phyloP scores from a whole-genome alignment of 1,140 invertebrate genomes.

The Platorchestia sp. region DNA sequence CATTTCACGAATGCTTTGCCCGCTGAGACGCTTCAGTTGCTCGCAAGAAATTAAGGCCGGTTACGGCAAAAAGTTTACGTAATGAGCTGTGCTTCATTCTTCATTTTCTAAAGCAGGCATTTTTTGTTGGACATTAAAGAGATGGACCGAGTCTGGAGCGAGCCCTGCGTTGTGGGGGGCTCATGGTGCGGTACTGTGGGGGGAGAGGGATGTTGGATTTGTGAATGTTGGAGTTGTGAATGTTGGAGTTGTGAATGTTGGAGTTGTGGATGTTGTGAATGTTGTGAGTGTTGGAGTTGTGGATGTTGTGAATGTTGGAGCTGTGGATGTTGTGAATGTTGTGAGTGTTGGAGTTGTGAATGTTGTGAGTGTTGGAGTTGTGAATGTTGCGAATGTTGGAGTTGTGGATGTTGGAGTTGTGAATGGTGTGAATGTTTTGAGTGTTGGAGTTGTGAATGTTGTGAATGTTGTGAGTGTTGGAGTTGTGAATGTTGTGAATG shows the following conservation, averaged over 20 bases:
- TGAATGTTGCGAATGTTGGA: too few species aligned
- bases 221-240: not conserved
- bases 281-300: not conserved
- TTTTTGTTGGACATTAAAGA: not conserved
- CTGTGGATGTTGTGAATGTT: too few species aligned
- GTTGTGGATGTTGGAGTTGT: too few species aligned
- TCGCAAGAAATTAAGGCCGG: not conserved
- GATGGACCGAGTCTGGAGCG: not conserved
- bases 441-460: too few species aligned
- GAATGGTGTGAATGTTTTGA: too few species aligned
- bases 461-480: too few species aligned
- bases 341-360: too few species aligned
- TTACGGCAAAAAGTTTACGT: not conserved
- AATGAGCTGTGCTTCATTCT: not conserved
- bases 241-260: not conserved
- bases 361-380: too few species aligned
- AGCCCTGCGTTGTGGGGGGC: not conserved
- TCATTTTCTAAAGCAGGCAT: not conserved
- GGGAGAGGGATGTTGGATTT: not conserved
- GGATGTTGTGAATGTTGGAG: too few species aligned
- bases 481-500: too few species aligned
- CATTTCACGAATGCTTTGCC: not conserved
- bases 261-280: not conserved
- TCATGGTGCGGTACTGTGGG: not conserved
- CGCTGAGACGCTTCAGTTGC: not conserved